Base-by-base conservation (phyloP, 2,888 invertebrate genomes). In the Liodrosophila aerea region DNA sequence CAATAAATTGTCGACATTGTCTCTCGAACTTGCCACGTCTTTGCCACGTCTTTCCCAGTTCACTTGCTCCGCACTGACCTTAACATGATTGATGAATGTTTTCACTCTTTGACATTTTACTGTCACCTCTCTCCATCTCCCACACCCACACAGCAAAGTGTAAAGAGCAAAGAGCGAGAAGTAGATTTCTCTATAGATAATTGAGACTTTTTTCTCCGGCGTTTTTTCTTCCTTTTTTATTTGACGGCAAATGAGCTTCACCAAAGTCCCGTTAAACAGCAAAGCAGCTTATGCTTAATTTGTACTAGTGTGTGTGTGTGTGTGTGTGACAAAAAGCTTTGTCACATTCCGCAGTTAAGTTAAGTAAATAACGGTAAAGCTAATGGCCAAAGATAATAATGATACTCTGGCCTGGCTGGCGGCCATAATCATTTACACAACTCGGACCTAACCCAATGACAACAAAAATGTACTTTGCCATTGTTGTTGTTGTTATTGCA, bases 61-160 rank as follows among this genome's bases (percentile, higher is more conserved):
- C 56, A 64, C 63, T 53, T 57, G 56, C 36, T 13, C 13, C 18
- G 58, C 52, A 58, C 50, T 81, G 76, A 81, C 76, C 76, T 76
- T 77, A 59, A 70, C 56, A 84, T 80, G 80, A 80, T 80, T 80
- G 80, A 80, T 80, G 85, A 85, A 69, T 78, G 45, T 85, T 77
- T 82, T 85, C 69, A 75, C 78, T 85, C 78, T 85, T 80, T 80
- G 80, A 82, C 80, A 80, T 80, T 78, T 74, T 56, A 70, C 82
- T 59, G 40, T 60, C 37, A 15, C 36, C 49, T 18, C 12, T 30
- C 7, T 56, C 36, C 30, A 11, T 27, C 4, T 8, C 4, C 11
- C 8, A 43, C 8, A 40, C 7, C 4, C 4, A n/a, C n/a, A 45
- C 44, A 22, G 18, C 13, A 34, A 11, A 9, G n/a, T 8, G 22